Conservation (phyloP, 2,113 vertebrate genomes). For the Microcebus murinus region DNA sequence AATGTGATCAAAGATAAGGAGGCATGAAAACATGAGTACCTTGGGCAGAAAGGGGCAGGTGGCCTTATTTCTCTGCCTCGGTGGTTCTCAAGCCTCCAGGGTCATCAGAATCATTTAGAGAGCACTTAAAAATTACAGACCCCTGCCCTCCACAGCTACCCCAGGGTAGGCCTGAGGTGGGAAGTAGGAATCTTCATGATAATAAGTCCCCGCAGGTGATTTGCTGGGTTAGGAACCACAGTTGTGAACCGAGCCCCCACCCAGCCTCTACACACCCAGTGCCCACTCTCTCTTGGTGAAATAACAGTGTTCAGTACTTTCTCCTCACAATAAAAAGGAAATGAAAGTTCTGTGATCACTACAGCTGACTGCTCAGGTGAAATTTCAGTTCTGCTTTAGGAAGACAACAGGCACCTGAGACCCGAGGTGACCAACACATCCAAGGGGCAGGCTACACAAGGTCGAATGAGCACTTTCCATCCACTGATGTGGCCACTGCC, state of each 20-base stretch:
- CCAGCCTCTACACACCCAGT: not conserved
- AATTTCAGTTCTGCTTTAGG: conserved; percentile 70
- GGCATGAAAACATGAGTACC: not conserved
- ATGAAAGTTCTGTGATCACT: conserved; percentile 47
- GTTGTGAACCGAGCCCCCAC: not conserved
- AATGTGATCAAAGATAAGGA: not conserved
- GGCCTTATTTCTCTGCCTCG: not conserved
- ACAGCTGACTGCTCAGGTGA: conserved; percentile 39
- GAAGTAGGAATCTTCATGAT: not conserved
- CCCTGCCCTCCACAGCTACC: not conserved
- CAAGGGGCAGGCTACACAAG: not conserved
- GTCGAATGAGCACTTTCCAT: not conserved
- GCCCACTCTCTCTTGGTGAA: conserved; percentile 16
- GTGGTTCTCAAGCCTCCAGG: not conserved
- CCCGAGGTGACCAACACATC: not conserved
- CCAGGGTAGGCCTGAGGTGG: not conserved
- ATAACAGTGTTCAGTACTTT: not conserved
- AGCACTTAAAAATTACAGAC: not conserved
- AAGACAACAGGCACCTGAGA: conserved; percentile 32
- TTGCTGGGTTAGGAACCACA: not conserved
- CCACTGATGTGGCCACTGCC: not conserved
- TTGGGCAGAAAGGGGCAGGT: not conserved
- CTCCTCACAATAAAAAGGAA: conserved; percentile 60
- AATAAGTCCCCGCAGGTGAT: not conserved
- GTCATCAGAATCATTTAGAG: not conserved